Evolutionary conservation across 92 coral and sea anemone species (phyloP).

Genomic region (Blastomussa wellsi): DNA sequence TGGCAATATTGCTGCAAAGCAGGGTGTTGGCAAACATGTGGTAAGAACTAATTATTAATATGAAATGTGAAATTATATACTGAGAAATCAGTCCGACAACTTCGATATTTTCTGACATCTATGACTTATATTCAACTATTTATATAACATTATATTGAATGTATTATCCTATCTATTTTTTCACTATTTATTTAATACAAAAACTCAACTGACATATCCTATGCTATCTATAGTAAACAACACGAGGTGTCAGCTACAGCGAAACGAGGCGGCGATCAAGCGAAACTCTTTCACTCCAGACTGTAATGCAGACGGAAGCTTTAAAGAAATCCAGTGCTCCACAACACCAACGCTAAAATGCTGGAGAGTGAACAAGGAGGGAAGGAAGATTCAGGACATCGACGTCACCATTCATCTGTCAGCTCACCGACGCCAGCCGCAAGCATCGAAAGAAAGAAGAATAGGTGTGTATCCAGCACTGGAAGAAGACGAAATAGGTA

Average conservation of each 20-base stretch:
- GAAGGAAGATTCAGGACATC: conserved; percentile 46
- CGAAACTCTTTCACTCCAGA: conserved; percentile 24
- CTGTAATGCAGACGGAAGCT: conserved; percentile 81
- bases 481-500: conserved; percentile 56
- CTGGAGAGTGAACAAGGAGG: conserved; percentile 86
- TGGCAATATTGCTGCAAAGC: conserved; percentile 70
- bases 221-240: conserved; percentile 16
- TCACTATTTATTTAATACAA: too few species aligned
- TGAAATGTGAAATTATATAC: background rate
- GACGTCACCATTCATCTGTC: conserved; percentile 33
- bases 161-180: background rate
- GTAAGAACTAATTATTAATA: conserved; percentile 21
- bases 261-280: conserved; percentile 28
- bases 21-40: conserved; percentile 75
- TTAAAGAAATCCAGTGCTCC: conserved; percentile 64
- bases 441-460: background rate
- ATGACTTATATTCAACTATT: too few species aligned
- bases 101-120: background rate
- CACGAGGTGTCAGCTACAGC: conserved; percentile 32
- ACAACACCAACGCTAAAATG: conserved; percentile 34
- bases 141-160: too few species aligned
- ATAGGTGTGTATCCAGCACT: background rate
- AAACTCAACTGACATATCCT: too few species aligned
- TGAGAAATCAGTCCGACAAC: background rate
- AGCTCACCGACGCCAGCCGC: conserved; percentile 10